phyloP scores from a whole-genome alignment of 2,888 invertebrate species.

The Lepidochrysops patricia region DNA sequence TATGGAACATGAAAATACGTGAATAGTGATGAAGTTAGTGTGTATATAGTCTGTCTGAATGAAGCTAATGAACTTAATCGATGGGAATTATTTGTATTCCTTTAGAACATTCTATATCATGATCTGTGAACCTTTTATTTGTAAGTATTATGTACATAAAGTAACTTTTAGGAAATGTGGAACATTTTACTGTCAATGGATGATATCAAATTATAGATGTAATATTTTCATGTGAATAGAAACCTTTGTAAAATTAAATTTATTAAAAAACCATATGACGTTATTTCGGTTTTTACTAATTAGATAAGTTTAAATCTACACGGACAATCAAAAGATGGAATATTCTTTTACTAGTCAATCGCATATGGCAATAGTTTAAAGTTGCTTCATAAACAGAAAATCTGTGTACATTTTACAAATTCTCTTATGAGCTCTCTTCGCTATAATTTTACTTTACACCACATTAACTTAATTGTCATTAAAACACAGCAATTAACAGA shows the following conservation, averaged over 20 bases:
- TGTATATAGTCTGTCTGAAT: neutral
- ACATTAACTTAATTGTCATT: neutral
- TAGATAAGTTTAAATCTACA: too few relatives aligned
- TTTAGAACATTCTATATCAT: conserved; percentile 10
- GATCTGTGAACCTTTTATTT: conserved; percentile 18
- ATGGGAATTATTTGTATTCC: conserved; percentile 2
- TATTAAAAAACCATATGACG: conserved; percentile 45
- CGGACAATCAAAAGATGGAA: too few relatives aligned
- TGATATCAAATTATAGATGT: conserved; percentile 57
- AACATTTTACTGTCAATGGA: conserved; percentile 68
- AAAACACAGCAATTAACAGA: neutral
- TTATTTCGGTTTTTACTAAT: conserved; percentile 13
- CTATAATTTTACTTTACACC: neutral
- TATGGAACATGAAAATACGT: conserved; percentile 60
- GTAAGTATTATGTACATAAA: conserved; percentile 44
- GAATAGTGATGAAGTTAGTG: conserved; percentile 19
- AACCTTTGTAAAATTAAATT: conserved; percentile 63
- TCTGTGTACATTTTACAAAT: too few relatives aligned
- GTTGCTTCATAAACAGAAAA: too few relatives aligned
- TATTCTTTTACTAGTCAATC: too few relatives aligned
- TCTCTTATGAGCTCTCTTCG: too few relatives aligned
- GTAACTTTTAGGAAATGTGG: conserved; percentile 45
- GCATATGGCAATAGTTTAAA: too few relatives aligned
- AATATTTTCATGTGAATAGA: conserved; percentile 67
- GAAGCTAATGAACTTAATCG: neutral